Conservation (phyloP, 2,113 vertebrate genomes). For the Heterochromis multidens region DNA sequence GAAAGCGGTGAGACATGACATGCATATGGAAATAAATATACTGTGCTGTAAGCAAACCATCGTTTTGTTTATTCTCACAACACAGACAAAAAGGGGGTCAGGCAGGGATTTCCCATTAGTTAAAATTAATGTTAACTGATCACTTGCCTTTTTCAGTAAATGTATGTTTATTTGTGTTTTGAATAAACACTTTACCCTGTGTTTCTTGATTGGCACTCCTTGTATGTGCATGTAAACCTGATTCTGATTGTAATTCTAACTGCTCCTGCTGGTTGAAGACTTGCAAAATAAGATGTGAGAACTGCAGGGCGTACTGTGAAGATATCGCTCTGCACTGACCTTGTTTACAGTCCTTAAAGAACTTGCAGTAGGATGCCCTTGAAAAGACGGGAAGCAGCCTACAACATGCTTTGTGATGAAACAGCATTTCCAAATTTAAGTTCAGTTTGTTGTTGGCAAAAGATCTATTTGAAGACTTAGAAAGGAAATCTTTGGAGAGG, state of each 20-base stretch:
- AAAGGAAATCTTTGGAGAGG: background rate
- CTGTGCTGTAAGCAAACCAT: constrained; percentile 22
- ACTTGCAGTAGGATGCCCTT: background rate
- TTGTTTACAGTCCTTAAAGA: constrained; percentile 6
- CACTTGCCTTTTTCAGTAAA: background rate
- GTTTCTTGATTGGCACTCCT: background rate
- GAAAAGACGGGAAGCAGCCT: background rate
- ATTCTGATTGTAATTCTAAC: background rate
- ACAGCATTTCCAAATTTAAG: background rate
- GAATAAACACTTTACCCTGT: background rate
- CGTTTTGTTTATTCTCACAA: constrained; percentile 6
- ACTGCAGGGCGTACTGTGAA: background rate
- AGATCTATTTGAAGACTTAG: background rate
- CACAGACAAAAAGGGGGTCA: background rate
- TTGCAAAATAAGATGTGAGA: background rate
- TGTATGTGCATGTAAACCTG: background rate
- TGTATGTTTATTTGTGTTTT: background rate
- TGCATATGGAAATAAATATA: constrained; percentile 35
- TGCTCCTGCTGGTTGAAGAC: background rate
- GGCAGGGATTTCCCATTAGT: background rate
- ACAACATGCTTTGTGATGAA: constrained; percentile 3
- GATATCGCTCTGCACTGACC: constrained; percentile 20
- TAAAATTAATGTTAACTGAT: background rate
- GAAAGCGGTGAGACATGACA: constrained; percentile 51
- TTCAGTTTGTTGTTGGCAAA: background rate